A percentile compares a stretch with the other conserved stretches of the same genome.
These are phyloP conservation scores for Rhizoglyphus robini DNA, from an alignment of 1,140 invertebrate genomes.

Conservation along the genomic window DNA sequence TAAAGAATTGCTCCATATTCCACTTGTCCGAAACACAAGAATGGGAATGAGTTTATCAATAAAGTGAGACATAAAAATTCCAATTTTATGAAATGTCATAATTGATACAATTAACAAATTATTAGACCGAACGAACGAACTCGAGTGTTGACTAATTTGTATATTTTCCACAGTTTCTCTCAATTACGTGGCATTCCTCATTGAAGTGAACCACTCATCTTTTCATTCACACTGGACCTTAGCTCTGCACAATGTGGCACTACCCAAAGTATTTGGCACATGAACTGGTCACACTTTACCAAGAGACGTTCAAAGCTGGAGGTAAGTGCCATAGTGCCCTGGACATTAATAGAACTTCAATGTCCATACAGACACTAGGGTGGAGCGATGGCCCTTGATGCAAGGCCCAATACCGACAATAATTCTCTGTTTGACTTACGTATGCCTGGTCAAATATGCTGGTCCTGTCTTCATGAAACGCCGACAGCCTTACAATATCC, in stretches of 20 bases:
- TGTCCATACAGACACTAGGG: constrained; percentile 60
- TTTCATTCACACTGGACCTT: no score
- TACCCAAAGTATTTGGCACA: not conserved
- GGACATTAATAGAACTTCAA: not conserved
- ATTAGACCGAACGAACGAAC: no score
- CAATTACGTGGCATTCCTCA: no score
- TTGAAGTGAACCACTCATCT: no score
- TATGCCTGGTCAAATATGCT: constrained; percentile 56
- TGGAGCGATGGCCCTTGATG: constrained; percentile 79
- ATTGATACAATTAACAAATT: no score
- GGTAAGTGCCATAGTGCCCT: not conserved
- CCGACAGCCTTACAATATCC: constrained; percentile 63
- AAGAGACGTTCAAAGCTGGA: not conserved
- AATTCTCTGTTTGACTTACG: constrained; percentile 64
- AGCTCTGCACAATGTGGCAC: not conserved
- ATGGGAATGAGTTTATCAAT: no score
- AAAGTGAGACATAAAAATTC: no score
- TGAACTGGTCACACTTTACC: not conserved
- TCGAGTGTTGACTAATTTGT: no score
- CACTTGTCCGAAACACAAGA: no score
- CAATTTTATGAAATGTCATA: no score
- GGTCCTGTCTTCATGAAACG: constrained; percentile 74
- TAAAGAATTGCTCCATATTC: no score
- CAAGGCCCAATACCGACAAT: constrained; percentile 76
- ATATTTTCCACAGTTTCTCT: no score